Evolutionary conservation across 1,140 invertebrate genomes (phyloP), one percentile per base, ranked within the genome.

Genomic region (Aphidius gifuensis): DNA sequence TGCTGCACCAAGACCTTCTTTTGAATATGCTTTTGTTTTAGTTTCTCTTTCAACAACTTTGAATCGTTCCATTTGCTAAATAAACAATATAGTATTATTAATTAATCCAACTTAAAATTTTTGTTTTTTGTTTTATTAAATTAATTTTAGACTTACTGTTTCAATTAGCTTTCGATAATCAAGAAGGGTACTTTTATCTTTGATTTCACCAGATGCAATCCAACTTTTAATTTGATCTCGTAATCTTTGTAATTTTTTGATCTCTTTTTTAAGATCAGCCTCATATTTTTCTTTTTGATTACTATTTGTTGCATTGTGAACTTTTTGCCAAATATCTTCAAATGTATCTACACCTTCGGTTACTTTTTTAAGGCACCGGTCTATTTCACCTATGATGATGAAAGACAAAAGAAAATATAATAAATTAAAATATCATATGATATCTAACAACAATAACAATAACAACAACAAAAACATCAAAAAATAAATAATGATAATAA

Each of bases 231-330:
- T 99, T 83, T 99, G 97, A 88, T 99, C 98, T 75, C 98, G 91
- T 82, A 99, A 87, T 88, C 98, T 91, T 85, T 99, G 93, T 61
- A 99, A 86, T 82, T 99, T 99, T 83, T 99, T 99, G 83, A 99
- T 99, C 87, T 99, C 98, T 83, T 99, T 99, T 84, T 99, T 99
- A 84, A 99, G 94, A 87, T 99, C 98, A 69, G 96, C 95, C 83
- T 99, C 97, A 90, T 99, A 99, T 83, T 99, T 99, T 80, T 99
- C 98, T 80, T 99, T 99, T 84, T 99, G 98, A 85, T 99, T 99
- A 78, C 92, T 94, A 84, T 98, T 99, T 65, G 95, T 95, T 64
- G 97, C 96, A 95, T 96, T 97, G 80, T 92, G 90, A 74, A 98
- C 94, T 83, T 98, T 99, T 82, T 97, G 92, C 96, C 96, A 99